Conservation (phyloP, 2,797 vertebrate genomes). For the Sorex maritimensis region DNA sequence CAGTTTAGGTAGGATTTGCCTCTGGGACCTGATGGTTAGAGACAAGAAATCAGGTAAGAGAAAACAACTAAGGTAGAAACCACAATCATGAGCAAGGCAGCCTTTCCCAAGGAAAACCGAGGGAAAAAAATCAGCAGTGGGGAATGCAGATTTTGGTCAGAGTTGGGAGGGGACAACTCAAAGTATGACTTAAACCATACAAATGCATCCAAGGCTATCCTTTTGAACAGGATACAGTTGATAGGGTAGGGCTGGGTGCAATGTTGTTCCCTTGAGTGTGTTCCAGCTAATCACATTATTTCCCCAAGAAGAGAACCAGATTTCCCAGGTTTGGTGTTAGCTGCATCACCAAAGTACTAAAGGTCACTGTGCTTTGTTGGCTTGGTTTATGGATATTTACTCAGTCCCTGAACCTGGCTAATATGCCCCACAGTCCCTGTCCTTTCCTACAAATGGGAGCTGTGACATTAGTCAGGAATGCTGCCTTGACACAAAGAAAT, state of each 20-base stretch:
- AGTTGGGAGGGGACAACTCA: neutral
- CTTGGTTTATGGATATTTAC: neutral
- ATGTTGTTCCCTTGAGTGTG: neutral
- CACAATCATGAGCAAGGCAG: neutral
- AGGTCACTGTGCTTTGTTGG: neutral
- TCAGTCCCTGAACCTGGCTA: no score
- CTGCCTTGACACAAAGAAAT: neutral
- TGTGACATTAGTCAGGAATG: neutral
- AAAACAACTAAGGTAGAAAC: slow-evolving; percentile 42
- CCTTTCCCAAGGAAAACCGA: neutral
- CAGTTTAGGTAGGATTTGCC: slow-evolving; percentile 11
- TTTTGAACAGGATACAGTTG: neutral
- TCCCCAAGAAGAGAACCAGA: neutral
- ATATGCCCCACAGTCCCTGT: rapidly evolving
- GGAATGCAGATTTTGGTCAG: neutral
- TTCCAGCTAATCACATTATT: neutral
- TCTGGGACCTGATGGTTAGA: slow-evolving; percentile 26
- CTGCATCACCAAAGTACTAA: neutral
- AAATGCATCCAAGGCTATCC: neutral
- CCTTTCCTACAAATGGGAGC: neutral
- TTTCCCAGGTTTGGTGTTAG: neutral
- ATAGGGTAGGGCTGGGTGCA: neutral
- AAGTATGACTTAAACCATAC: neutral
- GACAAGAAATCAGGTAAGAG: slow-evolving; percentile 50
- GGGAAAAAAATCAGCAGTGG: neutral